A percentile compares a stretch with the other conserved stretches of the same genome.
phyloP scores from a whole-genome alignment of 2,113 vertebrate species.

The Neolamprologus sp. region DNA sequence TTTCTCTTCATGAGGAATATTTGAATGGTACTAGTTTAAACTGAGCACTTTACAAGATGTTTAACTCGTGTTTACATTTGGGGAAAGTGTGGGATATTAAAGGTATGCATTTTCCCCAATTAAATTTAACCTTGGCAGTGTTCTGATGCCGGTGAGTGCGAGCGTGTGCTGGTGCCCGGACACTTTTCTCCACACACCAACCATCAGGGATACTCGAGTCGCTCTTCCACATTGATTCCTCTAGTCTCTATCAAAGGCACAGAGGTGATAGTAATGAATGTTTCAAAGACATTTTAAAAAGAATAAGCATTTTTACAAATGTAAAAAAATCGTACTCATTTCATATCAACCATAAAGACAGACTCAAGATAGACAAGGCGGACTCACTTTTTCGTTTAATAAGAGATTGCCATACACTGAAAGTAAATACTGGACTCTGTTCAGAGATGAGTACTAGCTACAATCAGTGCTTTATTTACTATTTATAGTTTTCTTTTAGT shows the following conservation, averaged over 20 bases:
- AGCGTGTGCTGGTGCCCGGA: constrained; percentile 15
- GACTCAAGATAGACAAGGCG: neutral
- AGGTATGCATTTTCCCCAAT: neutral
- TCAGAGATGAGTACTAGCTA: neutral
- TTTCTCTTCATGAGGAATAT: neutral
- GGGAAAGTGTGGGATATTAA: neutral
- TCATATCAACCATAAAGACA: neutral
- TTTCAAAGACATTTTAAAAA: neutral
- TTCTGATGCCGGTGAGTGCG: constrained; percentile 8
- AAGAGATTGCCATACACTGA: neutral
- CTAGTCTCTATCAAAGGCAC: neutral
- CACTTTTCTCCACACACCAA: constrained; percentile 46
- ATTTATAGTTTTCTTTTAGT: neutral
- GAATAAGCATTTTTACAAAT: neutral
- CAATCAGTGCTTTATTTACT: neutral
- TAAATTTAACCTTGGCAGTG: neutral
- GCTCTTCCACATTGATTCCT: constrained; percentile 62
- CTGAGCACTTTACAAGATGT: constrained; percentile 50
- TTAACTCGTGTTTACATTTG: constrained; percentile 29
- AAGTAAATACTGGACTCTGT: neutral
- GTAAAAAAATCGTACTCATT: neutral
- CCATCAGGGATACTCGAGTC: constrained; percentile 73
- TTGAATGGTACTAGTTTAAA: neutral
- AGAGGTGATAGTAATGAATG: neutral
- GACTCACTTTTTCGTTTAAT: neutral